Conservation (phyloP, 2,113 vertebrate species). For the Callorhinus ursinus region DNA sequence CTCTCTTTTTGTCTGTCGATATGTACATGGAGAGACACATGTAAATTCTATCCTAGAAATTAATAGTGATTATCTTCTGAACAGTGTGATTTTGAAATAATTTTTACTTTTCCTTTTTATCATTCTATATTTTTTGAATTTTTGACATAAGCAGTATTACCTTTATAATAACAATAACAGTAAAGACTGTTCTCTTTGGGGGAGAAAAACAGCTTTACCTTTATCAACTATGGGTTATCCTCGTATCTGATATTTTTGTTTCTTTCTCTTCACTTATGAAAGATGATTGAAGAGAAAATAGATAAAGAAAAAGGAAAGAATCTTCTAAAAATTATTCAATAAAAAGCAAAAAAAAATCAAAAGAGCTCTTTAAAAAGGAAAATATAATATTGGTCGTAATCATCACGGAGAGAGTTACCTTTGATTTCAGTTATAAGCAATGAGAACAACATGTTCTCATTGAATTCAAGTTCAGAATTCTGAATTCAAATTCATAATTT, state of each 20-base stretch:
- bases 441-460: neutral
- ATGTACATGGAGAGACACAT: neutral
- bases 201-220: neutral
- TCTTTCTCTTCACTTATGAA: neutral
- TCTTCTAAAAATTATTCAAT: neutral
- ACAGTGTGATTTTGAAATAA: neutral
- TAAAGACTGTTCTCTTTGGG: neutral
- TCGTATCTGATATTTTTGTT: neutral
- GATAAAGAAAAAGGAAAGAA: neutral
- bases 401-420: neutral
- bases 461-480: neutral
- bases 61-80: neutral
- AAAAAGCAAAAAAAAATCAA: neutral
- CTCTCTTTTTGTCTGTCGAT: no score
- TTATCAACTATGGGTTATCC: neutral
- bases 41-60: neutral
- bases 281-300: neutral
- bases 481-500: neutral
- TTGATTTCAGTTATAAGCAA: neutral
- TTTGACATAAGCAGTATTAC: neutral
- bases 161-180: neutral
- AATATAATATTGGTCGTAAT: neutral
- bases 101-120: slow-evolving; percentile 35
- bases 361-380: slow-evolving; percentile 30
- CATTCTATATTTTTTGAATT: neutral